Evolutionary conservation across 1,140 invertebrate species (phyloP).

Genomic region (Zaprionus taronus): DNA sequence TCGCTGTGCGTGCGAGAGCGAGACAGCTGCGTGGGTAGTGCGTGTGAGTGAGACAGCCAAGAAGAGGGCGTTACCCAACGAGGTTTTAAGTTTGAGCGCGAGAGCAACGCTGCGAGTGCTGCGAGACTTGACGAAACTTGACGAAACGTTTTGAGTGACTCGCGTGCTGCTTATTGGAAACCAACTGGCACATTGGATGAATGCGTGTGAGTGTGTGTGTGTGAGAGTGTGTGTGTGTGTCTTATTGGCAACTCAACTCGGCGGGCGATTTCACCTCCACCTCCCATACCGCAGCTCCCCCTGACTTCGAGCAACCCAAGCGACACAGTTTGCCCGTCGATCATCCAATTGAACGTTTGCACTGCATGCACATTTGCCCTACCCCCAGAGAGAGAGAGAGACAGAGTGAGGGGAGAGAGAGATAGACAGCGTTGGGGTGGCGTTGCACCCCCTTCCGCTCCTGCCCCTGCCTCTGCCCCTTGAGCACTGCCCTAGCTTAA

Average conservation of each 20-base stretch:
- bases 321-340: conserved; percentile 56
- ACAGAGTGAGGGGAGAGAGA: neutral
- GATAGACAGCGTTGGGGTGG: neutral
- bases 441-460: conserved; percentile 1
- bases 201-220: conserved; percentile 8
- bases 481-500: neutral
- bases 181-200: conserved; percentile 20
- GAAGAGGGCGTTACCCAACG: conserved; percentile 33
- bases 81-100: conserved; percentile 25
- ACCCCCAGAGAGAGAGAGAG: conserved; percentile 16
- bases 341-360: conserved; percentile 84
- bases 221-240: conserved; percentile 10
- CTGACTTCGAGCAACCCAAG: neutral
- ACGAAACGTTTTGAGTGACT: conserved; percentile 44
- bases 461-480: too few relatives aligned
- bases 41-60: conserved; percentile 24
- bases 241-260: conserved; percentile 38
- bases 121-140: conserved; percentile 35
- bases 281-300: neutral
- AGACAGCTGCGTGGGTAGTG: conserved; percentile 23
- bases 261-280: neutral
- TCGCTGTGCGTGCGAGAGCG: neutral
- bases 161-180: conserved; percentile 38
- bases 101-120: neutral
- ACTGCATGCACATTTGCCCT: conserved; percentile 57